Conservation (phyloP, 2,113 vertebrate genomes). For the Lampris incognitus region DNA sequence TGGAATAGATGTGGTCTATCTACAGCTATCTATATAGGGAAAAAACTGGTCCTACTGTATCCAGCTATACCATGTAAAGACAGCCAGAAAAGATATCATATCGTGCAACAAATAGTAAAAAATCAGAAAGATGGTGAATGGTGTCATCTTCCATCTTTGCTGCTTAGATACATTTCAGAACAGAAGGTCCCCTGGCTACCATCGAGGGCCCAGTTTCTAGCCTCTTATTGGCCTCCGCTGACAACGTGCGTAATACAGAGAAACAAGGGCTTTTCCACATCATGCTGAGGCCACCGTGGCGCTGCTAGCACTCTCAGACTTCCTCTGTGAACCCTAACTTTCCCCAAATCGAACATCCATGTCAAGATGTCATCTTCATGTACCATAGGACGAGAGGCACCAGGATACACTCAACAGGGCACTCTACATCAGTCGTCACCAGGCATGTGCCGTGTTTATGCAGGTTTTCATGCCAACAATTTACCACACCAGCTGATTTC, state of each 20-base stretch:
- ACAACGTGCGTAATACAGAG: constrained; percentile 80
- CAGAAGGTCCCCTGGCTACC: not conserved
- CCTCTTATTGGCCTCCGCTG: constrained; percentile 61
- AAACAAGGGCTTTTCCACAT: constrained; percentile 75
- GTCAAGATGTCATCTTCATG: not conserved
- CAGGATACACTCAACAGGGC: too few species aligned
- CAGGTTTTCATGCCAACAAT: too few species aligned
- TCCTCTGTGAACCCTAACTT: constrained; percentile 1
- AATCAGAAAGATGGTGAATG: not conserved
- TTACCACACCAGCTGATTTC: too few species aligned
- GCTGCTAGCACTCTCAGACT: not conserved
- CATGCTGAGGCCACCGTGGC: constrained; percentile 39
- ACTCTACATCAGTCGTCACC: too few species aligned
- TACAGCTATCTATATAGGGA: not conserved
- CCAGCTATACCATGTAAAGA: too few species aligned
- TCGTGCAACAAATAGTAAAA: constrained; percentile 10
- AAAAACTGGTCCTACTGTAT: too few species aligned
- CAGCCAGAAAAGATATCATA: not conserved
- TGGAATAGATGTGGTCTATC: not conserved
- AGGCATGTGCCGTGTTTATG: too few species aligned
- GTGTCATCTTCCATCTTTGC: not conserved
- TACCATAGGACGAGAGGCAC: too few species aligned
- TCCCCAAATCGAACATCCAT: not conserved
- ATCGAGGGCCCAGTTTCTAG: constrained; percentile 27
- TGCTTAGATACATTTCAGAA: constrained; percentile 19